Base-by-base conservation (phyloP, 1,140 invertebrate genomes). In the Drosophila pectinifera region DNA sequence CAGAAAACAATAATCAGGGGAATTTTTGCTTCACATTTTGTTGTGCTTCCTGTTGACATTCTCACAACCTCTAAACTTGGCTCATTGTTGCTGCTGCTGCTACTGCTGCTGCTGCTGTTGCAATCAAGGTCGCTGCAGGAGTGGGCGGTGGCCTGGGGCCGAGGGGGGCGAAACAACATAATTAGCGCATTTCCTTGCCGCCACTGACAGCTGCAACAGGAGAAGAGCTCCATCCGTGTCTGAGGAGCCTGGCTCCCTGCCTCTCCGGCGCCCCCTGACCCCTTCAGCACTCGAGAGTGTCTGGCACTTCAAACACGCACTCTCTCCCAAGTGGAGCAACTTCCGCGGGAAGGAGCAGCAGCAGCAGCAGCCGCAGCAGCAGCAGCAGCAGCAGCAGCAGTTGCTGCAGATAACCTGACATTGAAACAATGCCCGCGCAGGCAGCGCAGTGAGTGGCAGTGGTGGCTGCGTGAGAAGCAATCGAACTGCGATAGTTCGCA, bases 141-240 rank as follows among this genome's bases (percentile, higher is more conserved):
- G 67, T 45, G 53, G 26, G 36, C 6, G 54, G 39, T 11, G 11
- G 48, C 7, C 2, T 14, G 13, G 14, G 6, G 10, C 28, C 10
- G 24, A 1, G 13, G 24, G 38, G 39, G 26, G 43, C 57, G 61
- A 46, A 75, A 68, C 70, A 80, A 88, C 83, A 86, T 86, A 86
- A 86, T 86, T 86, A 86, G 83, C 79, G 83, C 84, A 79, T 89
- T 86, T 88, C 68, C 83, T 74, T 83, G 69, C 76, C 34, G 65
- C 77, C 78, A 68, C 45, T 53, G 59, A 61, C 76, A 73, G 78
- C 75, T 69, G 59, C 78, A 62, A 43, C 64, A 78, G 48, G 46
- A 68, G 70, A 46, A 74, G 72, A 8, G 14, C 63, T 38, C 55
- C 73, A 84, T 76, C 58, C 72, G 75, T 86, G 68, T 65, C 69